Conservation (phyloP, 2,797 vertebrate genomes). For the Botia kubotai region DNA sequence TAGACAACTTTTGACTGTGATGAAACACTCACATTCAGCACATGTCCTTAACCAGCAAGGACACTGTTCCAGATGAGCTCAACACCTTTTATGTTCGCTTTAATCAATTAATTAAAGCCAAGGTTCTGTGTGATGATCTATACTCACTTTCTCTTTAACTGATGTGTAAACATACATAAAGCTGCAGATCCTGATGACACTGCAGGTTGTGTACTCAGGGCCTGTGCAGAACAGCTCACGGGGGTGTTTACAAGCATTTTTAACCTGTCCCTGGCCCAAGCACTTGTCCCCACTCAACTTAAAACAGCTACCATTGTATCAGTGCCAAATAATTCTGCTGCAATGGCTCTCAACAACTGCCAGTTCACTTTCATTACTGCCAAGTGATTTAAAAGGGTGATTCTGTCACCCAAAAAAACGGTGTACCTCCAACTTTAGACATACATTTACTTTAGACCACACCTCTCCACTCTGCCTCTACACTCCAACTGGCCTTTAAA, state of each 20-base stretch:
- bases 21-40: no score
- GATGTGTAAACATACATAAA: neutral
- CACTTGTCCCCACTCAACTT: neutral
- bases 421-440: neutral
- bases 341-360: neutral
- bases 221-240: neutral
- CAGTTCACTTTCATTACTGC: neutral
- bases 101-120: neutral
- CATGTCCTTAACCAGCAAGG: no score
- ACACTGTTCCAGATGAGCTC: no score
- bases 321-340: neutral
- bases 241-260: neutral
- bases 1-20: no score
- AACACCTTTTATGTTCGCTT: no score
- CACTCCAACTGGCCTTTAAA: neutral
- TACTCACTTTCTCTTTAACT: neutral
- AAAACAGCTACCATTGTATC: neutral
- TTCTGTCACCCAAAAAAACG: neutral
- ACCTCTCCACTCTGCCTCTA: neutral
- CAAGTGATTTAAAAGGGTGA: neutral
- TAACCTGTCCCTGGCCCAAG: no score
- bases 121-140: neutral
- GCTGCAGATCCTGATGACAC: neutral
- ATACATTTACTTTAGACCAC: neutral
- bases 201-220: neutral